Conservation (phyloP, 2,888 invertebrate species). For the Agriopis leucophaearia region DNA sequence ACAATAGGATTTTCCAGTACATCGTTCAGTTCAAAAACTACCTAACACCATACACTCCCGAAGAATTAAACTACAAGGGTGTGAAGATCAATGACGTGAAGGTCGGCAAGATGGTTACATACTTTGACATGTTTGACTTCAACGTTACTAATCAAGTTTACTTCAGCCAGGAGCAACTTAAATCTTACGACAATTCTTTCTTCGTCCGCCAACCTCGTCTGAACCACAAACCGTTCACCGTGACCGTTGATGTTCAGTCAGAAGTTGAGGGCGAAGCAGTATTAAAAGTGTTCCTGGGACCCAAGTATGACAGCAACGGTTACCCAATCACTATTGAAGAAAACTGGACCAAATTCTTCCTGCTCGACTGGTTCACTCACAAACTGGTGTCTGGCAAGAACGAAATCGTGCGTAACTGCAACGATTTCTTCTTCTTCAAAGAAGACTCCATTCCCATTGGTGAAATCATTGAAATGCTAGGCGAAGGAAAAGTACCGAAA, state of each 20-base stretch:
- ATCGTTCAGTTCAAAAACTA: conserved; percentile 87
- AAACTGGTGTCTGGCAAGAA: conserved; percentile 88
- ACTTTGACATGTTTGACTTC: conserved; percentile 88
- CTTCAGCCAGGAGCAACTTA: conserved; percentile 63
- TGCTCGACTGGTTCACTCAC: conserved; percentile 87
- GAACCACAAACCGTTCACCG: conserved; percentile 89
- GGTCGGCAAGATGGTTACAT: conserved; percentile 88
- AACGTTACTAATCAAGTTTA: conserved; percentile 86
- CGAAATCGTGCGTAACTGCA: conserved; percentile 88
- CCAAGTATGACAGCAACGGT: conserved; percentile 88
- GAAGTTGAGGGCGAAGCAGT: conserved; percentile 86
- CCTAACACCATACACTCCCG: conserved; percentile 85
- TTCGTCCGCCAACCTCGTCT: conserved; percentile 89
- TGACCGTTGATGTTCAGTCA: conserved; percentile 86
- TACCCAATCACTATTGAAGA: conserved; percentile 82
- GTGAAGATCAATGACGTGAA: conserved; percentile 87
- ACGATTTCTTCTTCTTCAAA: conserved; percentile 87
- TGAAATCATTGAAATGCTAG: conserved; percentile 86
- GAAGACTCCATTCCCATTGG: conserved; percentile 88
- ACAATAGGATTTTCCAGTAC: conserved; percentile 86
- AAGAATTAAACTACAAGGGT: conserved; percentile 86
- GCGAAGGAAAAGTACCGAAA: conserved; percentile 81
- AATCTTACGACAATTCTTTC: conserved; percentile 70
- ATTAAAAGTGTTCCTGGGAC: conserved; percentile 89
- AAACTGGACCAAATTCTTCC: conserved; percentile 87